Evolutionary conservation across 2,797 vertebrate species (phyloP).

Genomic region (Oreortyx pictus): DNA sequence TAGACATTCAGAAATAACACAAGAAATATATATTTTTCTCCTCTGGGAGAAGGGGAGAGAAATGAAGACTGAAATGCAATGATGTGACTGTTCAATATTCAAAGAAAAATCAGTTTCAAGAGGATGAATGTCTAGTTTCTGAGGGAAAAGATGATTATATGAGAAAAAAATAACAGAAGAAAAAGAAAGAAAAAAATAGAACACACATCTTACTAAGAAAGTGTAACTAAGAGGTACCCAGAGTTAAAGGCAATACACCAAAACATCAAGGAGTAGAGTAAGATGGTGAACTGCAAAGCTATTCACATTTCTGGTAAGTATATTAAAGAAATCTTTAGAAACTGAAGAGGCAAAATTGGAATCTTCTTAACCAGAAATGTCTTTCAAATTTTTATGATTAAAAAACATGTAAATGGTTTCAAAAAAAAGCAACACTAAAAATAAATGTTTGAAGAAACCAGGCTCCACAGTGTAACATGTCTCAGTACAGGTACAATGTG

Average conservation of each 20-base stretch:
- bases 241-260: background rate
- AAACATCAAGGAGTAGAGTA: background rate
- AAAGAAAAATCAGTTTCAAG: conserved; percentile 4
- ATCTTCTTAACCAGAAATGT: background rate
- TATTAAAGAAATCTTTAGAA: background rate
- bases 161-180: fast-evolving
- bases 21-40: background rate
- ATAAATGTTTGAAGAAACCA: background rate
- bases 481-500: background rate
- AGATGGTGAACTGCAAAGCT: background rate
- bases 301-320: background rate
- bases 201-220: background rate
- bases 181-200: background rate
- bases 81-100: background rate
- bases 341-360: background rate
- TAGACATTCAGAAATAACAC: background rate
- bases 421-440: background rate
- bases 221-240: background rate
- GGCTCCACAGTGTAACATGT: background rate
- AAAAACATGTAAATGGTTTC: fast-evolving
- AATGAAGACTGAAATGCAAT: background rate
- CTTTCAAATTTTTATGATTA: background rate
- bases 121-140: background rate
- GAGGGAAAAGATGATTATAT: background rate
- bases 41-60: background rate